A percentile compares a stretch with the other conserved stretches of the same genome.
These are phyloP conservation scores for Metridium senile DNA, from an alignment of 92 coral and sea anemone species.

Conservation along the genomic window DNA sequence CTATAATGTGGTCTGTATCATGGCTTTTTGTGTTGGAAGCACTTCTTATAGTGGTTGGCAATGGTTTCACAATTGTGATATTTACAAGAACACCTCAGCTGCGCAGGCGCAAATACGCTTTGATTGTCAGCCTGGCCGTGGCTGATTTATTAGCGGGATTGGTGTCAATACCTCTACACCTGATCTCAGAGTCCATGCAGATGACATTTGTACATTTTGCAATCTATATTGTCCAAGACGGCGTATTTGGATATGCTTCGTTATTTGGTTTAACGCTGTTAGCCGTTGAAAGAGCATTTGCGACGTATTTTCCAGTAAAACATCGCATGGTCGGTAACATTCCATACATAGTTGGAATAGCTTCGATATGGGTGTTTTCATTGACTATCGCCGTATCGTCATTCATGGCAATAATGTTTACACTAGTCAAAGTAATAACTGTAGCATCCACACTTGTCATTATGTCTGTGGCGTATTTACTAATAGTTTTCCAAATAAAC, in stretches of 20 bases:
- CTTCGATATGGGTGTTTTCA: constrained; percentile 5
- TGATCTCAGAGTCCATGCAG: not conserved
- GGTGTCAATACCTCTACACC: not conserved
- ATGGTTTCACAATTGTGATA: not conserved
- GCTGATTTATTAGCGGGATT: not conserved
- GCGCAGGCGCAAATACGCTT: not conserved
- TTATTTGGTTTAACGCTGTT: constrained; percentile 18
- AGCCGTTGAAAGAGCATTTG: constrained; percentile 28
- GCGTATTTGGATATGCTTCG: constrained; percentile 11
- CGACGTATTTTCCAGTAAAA: constrained; percentile 14
- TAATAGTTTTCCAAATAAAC: not conserved
- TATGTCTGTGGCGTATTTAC: not conserved
- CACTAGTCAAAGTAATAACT: not conserved
- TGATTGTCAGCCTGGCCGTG: not conserved
- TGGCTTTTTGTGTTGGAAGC: not conserved
- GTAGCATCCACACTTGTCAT: not conserved
- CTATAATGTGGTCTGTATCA: not conserved
- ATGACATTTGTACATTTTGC: not conserved
- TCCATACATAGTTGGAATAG: constrained; percentile 5
- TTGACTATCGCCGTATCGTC: not conserved
- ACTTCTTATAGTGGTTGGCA: not conserved
- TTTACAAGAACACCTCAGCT: not conserved
- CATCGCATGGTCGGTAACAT: not conserved
- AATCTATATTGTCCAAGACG: not conserved
- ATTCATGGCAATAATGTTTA: not conserved